phyloP scores from a whole-genome alignment of 2,797 vertebrate genomes.

The Fistularia tabacaria region DNA sequence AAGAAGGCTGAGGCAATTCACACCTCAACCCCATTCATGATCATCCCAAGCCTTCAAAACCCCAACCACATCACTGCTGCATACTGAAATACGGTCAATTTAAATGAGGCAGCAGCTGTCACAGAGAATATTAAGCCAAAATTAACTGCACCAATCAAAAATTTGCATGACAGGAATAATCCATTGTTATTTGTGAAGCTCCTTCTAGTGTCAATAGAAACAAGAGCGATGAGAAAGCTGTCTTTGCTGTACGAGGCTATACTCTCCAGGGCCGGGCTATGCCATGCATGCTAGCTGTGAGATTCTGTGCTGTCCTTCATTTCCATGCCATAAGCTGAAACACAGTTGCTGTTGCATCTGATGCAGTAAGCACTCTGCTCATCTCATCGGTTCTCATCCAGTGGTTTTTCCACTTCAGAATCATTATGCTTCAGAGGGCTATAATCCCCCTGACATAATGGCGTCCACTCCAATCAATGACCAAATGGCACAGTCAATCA shows the following conservation, averaged over 20 bases:
- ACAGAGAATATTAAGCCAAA: conserved; percentile 46
- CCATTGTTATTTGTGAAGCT: conserved; percentile 28
- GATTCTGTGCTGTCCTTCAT: conserved; percentile 6
- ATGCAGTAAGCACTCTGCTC: conserved; percentile 52
- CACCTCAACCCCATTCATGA: conserved; percentile 22
- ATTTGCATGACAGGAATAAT: conserved; percentile 22
- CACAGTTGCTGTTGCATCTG: conserved; percentile 51
- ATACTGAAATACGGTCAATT: conserved; percentile 55
- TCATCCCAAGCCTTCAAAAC: conserved; percentile 27
- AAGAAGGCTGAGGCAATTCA: conserved; percentile 30
- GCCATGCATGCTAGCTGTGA: background rate
- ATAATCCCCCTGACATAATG: conserved; percentile 70
- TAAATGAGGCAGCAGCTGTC: conserved; percentile 52
- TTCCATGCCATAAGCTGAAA: conserved; percentile 51
- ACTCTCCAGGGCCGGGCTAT: conserved; percentile 2
- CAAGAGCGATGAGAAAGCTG: conserved; percentile 33
- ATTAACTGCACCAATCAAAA: conserved; percentile 43
- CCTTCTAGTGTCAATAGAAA: conserved; percentile 27
- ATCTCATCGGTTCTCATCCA: conserved; percentile 53
- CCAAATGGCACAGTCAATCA: conserved; percentile 60
- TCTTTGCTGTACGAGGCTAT: conserved; percentile 30
- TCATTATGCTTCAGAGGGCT: conserved; percentile 50
- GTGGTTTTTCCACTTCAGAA: conserved; percentile 51
- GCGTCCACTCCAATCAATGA: conserved; percentile 70
- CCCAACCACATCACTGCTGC: conserved; percentile 14